Evolutionary conservation across 2,888 invertebrate species (phyloP).

Genomic region (Amphipyra berbera): DNA sequence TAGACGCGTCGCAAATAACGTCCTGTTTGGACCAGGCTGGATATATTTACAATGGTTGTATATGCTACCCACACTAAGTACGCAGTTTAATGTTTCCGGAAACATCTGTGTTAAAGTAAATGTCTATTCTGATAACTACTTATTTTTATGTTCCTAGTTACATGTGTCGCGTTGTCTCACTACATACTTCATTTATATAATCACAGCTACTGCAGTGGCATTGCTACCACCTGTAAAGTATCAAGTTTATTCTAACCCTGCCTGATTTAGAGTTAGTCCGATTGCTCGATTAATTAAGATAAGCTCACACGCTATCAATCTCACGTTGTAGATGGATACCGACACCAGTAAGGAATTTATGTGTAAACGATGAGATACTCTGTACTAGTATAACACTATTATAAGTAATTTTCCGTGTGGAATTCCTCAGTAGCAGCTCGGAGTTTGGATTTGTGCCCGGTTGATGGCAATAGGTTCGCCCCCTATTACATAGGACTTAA

Average conservation of each 20-base stretch:
- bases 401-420: too few species aligned
- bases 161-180: not conserved
- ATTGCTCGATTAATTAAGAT: conserved; percentile 29
- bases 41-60: conserved; percentile 37
- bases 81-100: conserved; percentile 31
- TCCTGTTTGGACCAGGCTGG: conserved; percentile 16
- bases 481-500: too few species aligned
- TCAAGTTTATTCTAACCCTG: conserved; percentile 12
- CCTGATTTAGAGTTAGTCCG: conserved; percentile 4
- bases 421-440: too few species aligned
- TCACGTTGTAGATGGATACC: conserved; percentile 5
- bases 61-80: conserved; percentile 25
- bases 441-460: too few species aligned
- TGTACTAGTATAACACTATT: too few species aligned
- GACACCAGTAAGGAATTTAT: not conserved
- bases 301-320: too few species aligned
- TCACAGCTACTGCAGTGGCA: not conserved
- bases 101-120: conserved; percentile 26
- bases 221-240: not conserved
- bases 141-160: conserved; percentile 14
- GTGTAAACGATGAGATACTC: too few species aligned
- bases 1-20: conserved; percentile 10
- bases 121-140: conserved; percentile 5
- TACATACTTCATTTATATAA: conserved; percentile 9
- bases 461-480: too few species aligned